Conservation (phyloP, 1,140 invertebrate genomes). For the Drosophila saltans region DNA sequence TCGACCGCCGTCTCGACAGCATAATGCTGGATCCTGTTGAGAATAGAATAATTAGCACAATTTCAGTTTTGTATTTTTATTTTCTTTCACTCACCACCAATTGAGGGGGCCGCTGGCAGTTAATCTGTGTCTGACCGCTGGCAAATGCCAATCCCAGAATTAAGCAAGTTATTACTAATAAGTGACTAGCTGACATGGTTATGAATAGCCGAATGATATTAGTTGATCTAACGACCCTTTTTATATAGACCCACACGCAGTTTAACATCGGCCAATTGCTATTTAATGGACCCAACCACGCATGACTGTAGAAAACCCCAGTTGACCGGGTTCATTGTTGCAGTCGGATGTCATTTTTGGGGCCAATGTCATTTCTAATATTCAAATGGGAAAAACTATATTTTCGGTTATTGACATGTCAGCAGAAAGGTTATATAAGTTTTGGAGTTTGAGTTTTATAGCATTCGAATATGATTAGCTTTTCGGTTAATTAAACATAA, state of each 20-base stretch:
- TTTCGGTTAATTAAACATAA: conserved; percentile 65
- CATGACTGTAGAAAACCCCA: conserved; percentile 70
- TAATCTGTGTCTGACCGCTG: conserved; percentile 48
- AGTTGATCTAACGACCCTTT: conserved; percentile 43
- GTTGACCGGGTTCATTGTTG: conserved; percentile 70
- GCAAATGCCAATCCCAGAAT: conserved; percentile 28
- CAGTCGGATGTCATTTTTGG: conserved; percentile 59
- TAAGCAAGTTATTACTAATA: conserved; percentile 22
- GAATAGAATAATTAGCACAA: background rate
- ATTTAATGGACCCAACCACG: conserved; percentile 69
- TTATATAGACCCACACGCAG: conserved; percentile 51
- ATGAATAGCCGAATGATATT: conserved; percentile 44
- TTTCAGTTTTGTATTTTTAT: background rate
- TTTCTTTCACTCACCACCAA: conserved; percentile 58
- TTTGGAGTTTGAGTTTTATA: conserved; percentile 18
- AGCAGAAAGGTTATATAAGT: conserved; percentile 48
- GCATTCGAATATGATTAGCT: conserved; percentile 41
- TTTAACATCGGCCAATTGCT: conserved; percentile 36
- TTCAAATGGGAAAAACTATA: conserved; percentile 24
- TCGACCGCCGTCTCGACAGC: conserved; percentile 70
- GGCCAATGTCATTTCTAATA: conserved; percentile 75
- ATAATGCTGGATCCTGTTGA: conserved; percentile 61
- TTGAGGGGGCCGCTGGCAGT: conserved; percentile 72
- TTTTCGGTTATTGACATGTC: conserved; percentile 71
- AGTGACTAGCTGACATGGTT: conserved; percentile 42